These are phyloP conservation scores for Nanger granti DNA, from an alignment of 2,113 vertebrate genomes.

Conservation along the genomic window DNA sequence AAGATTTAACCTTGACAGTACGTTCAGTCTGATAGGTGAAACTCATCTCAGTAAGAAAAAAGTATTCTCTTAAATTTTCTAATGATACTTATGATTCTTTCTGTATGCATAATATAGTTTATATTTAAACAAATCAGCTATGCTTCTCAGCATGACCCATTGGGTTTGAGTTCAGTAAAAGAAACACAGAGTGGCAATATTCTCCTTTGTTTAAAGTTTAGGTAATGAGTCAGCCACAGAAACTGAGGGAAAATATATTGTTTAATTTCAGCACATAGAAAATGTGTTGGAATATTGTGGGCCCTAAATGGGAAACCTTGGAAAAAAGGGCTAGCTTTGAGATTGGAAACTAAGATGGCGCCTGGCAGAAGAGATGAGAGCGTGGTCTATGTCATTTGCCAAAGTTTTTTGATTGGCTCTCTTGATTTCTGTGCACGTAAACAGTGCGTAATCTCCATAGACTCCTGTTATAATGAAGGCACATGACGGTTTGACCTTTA, in stretches of 20 bases:
- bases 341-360: too few relatives aligned
- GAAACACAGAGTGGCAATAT: neutral
- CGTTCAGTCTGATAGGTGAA: slow-evolving; percentile 65
- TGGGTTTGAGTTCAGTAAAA: neutral
- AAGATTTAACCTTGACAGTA: slow-evolving; percentile 70
- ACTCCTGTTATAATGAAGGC: too few relatives aligned
- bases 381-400: too few relatives aligned
- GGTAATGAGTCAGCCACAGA: neutral
- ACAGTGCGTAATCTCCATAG: too few relatives aligned
- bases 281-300: neutral
- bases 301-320: too few relatives aligned
- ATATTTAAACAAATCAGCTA: slow-evolving; percentile 54
- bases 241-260: neutral
- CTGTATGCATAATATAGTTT: slow-evolving; percentile 10
- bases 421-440: too few relatives aligned
- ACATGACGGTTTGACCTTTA: too few relatives aligned
- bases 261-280: neutral
- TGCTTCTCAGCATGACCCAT: neutral
- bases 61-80: slow-evolving; percentile 45
- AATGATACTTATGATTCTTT: slow-evolving; percentile 56
- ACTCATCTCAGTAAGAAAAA: slow-evolving; percentile 56
- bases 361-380: too few relatives aligned
- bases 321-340: too few relatives aligned
- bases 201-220: neutral
- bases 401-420: too few relatives aligned